Conservation (phyloP, 2,797 vertebrate species). For the Buceros bicornis region DNA sequence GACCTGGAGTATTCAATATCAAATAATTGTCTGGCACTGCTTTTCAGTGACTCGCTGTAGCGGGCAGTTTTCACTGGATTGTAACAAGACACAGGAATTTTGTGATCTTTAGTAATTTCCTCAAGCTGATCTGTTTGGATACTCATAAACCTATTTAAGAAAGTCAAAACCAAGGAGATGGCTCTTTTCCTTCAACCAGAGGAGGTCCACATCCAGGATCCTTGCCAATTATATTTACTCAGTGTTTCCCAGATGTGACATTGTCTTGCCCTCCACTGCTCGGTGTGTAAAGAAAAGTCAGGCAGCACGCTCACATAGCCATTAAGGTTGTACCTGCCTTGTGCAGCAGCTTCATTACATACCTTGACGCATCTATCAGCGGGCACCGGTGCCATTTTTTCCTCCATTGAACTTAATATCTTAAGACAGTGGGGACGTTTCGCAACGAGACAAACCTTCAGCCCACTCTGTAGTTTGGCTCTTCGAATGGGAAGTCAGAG, state of each 20-base stretch:
- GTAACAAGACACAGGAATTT: background rate
- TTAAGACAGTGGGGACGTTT: background rate
- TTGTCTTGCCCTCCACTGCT: slow-evolving; percentile 12
- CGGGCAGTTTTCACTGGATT: background rate
- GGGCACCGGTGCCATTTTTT: background rate
- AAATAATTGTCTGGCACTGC: background rate
- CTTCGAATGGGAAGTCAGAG: background rate
- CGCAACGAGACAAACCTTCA: background rate
- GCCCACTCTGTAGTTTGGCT: background rate
- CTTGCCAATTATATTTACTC: slow-evolving; percentile 1
- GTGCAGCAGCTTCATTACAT: slow-evolving; percentile 7
- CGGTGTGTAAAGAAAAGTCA: background rate
- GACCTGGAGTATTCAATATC: background rate
- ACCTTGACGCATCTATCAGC: slow-evolving; percentile 24
- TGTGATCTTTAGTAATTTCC: background rate
- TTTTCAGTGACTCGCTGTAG: background rate
- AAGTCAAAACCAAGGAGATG: background rate
- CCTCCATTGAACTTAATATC: slow-evolving; percentile 14
- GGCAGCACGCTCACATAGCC: background rate
- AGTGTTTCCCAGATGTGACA: slow-evolving; percentile 6
- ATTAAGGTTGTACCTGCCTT: background rate
- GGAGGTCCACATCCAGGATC: slow-evolving; percentile 18
- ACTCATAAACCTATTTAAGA: background rate
- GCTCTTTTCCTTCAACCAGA: background rate
- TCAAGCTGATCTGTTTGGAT: background rate